Conservation (phyloP, 2,888 invertebrate genomes). For the Trisateles emortualis region DNA sequence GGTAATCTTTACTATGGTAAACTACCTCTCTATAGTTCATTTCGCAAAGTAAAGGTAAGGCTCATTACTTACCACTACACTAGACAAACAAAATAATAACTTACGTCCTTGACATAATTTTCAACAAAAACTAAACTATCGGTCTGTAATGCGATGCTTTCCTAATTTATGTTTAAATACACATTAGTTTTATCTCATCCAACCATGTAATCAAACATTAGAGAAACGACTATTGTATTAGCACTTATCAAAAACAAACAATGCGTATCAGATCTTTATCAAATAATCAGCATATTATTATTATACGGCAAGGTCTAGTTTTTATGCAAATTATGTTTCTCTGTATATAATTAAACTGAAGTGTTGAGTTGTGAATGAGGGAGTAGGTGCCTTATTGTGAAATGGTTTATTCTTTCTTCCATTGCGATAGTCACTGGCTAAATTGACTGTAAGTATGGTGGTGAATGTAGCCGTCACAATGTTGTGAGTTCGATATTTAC, state of each 20-base stretch:
- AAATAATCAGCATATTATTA: constrained; percentile 19
- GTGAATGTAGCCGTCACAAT: too few species aligned
- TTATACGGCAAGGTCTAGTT: constrained; percentile 13
- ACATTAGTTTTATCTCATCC: background rate
- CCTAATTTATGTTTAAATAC: background rate
- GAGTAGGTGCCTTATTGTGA: background rate
- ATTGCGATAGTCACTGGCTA: too few species aligned
- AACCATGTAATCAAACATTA: constrained; percentile 1
- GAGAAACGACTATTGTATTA: constrained; percentile 14
- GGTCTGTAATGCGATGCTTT: background rate
- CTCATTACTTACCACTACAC: too few species aligned
- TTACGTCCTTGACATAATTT: background rate
- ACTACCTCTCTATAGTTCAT: too few species aligned
- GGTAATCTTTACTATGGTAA: too few species aligned
- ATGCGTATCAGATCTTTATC: constrained; percentile 10
- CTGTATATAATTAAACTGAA: background rate
- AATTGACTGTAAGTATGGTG: too few species aligned
- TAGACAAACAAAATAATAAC: background rate
- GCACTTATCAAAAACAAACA: constrained; percentile 17
- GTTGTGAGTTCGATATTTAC: too few species aligned
- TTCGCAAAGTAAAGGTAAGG: too few species aligned
- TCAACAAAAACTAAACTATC: background rate
- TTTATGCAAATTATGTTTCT: constrained; percentile 22
- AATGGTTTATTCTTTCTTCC: background rate
- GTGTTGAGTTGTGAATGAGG: background rate